These are phyloP conservation scores for Habrosyne pyritoides DNA, from an alignment of 2,888 invertebrate species.

Conservation along the genomic window DNA sequence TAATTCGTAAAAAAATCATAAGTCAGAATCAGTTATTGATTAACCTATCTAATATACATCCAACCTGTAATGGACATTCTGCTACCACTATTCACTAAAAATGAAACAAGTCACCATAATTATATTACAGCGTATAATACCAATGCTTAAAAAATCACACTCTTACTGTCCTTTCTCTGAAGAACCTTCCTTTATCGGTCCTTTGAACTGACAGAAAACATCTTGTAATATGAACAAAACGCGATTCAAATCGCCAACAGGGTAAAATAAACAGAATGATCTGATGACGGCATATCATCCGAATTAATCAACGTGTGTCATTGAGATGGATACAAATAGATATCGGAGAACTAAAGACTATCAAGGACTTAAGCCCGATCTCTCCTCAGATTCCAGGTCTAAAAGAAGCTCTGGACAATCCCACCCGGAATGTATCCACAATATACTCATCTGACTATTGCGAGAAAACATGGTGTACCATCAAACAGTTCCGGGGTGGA, in stretches of 20 bases:
- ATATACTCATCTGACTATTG: slow-evolving; percentile 94
- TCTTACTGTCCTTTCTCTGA: no score
- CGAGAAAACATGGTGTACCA: slow-evolving; percentile 87
- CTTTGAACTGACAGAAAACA: no score
- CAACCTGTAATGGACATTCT: no score
- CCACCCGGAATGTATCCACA: slow-evolving; percentile 89
- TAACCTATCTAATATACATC: no score
- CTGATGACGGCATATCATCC: neutral
- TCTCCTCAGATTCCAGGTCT: slow-evolving; percentile 92
- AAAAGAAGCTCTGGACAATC: slow-evolving; percentile 87
- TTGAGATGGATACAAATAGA: neutral
- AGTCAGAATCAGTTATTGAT: no score
- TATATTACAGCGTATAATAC: neutral
- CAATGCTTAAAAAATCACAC: no score
- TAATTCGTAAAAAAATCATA: no score
- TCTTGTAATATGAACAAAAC: neutral
- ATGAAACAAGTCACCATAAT: neutral
- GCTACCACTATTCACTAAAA: neutral
- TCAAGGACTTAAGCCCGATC: no score
- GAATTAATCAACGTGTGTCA: neutral
- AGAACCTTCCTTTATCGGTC: no score
- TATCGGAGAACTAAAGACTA: no score
- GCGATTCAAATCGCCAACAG: neutral
- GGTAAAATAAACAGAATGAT: neutral
- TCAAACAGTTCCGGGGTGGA: slow-evolving; percentile 88